Evolutionary conservation across 2,888 invertebrate genomes (phyloP).

Genomic region (Blastobasis adustella): DNA sequence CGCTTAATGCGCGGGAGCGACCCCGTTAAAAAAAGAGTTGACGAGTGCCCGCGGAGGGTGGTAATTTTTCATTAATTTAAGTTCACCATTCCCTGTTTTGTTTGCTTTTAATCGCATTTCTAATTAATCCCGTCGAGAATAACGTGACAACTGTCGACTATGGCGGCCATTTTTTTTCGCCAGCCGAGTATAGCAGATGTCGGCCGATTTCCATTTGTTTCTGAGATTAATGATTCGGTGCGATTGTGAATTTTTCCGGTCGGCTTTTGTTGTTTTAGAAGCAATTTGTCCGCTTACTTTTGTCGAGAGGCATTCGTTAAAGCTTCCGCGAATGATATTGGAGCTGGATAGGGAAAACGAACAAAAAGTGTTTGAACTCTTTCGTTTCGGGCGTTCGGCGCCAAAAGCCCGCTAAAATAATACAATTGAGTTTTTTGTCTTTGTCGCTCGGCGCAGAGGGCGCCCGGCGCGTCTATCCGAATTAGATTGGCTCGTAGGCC

Average conservation of each 20-base stretch:
- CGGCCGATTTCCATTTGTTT: conserved; percentile 75
- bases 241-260: conserved; percentile 75
- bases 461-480: too few relatives aligned
- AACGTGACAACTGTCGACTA: conserved; percentile 76
- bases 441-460: too few relatives aligned
- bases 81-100: conserved; percentile 76
- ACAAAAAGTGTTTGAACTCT: conserved; percentile 27
- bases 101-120: conserved; percentile 76
- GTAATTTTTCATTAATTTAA: conserved; percentile 76
- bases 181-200: conserved; percentile 69
- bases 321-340: conserved; percentile 65
- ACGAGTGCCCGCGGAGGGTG: conserved; percentile 72
- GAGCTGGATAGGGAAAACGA: conserved; percentile 47
- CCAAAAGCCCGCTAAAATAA: conserved; percentile 2
- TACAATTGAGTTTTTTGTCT: neutral
- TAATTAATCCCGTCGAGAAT: conserved; percentile 76
- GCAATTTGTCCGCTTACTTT: conserved; percentile 74
- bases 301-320: conserved; percentile 68
- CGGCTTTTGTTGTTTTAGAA: conserved; percentile 75
- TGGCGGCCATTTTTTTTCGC: conserved; percentile 65
- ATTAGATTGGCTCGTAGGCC: too few relatives aligned
- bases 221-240: conserved; percentile 75
- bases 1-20: conserved; percentile 75
- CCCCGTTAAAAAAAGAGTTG: conserved; percentile 73
- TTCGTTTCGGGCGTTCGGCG: conserved; percentile 17